Evolutionary conservation across 2,797 vertebrate genomes (phyloP).

Genomic region (Esox masquinongy): DNA sequence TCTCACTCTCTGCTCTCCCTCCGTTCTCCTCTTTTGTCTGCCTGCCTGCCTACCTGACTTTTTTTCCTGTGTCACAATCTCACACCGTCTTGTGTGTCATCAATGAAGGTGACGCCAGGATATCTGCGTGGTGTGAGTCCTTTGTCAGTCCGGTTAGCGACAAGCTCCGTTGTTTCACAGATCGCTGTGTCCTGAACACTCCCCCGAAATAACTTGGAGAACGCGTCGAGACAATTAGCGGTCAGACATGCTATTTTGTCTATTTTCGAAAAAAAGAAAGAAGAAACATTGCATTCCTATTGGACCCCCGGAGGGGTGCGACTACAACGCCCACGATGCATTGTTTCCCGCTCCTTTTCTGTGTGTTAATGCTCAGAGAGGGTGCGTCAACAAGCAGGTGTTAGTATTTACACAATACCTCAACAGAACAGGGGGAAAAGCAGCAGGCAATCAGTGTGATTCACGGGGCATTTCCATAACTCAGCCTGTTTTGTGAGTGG

Average conservation of each 20-base stretch:
- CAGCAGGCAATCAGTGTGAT: neutral
- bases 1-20: constrained; percentile 1
- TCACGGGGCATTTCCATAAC: neutral
- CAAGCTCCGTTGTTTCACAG: neutral
- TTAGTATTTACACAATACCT: neutral
- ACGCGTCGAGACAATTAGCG: neutral
- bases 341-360: neutral
- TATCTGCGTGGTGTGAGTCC: neutral
- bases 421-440: neutral
- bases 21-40: neutral
- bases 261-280: neutral
- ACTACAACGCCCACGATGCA: neutral
- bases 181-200: neutral
- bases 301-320: neutral
- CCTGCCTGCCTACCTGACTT: neutral
- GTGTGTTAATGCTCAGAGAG: neutral
- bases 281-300: neutral
- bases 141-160: constrained; percentile 39
- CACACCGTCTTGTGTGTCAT: neutral
- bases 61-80: neutral
- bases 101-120: constrained; percentile 26
- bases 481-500: neutral
- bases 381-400: neutral
- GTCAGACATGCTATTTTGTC: neutral
- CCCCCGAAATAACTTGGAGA: neutral